Base-by-base conservation (phyloP, 2,888 invertebrate genomes). In the Escarpia spicata region DNA sequence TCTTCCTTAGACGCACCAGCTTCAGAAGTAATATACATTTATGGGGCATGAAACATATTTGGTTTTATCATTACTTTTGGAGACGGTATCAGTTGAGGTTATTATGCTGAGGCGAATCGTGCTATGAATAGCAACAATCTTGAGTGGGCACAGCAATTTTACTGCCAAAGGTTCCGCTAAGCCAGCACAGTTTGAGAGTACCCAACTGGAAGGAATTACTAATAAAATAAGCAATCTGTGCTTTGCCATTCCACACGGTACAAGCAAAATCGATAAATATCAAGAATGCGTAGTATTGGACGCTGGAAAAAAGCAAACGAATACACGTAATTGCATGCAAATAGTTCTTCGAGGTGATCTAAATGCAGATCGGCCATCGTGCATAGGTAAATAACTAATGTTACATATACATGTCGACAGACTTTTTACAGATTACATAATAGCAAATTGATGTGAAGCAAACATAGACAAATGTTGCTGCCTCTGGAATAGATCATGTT, bases 211-310 rank as follows among this genome's bases (percentile, higher is more conserved):
- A 75, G 75, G 75, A 75, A 75, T 75, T 75, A 75, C 75, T 75
- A 75, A 75, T 75, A 75, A 75, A 75, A 75, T 75, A 75, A 75
- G 75, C 75, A 75, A 75, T 75, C 75, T 75, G 4, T 26, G 75
- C 75, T 26, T n/a, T 19, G 75, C 75, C 19, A 75, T 75, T 75
- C 75, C 26, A n/a, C n/a, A 26, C 75, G n/a, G 26, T 26, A 75
- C 75, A 75, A 3, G 19, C 75, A 26, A 26, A 75, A 75, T 75
- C 75, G 75, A 75, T 75, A 75, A 75, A 75, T 75, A 75, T 75
- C 75, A 75, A 75, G 75, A 75, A 75, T 26, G 75, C n/a, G 75
- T 75, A 19, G 75, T 75, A 75, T 75, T 75, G 75, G 75, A 75
- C 75, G 75, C 19, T 26, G 6, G 75, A 75, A 75, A 75, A 75